Conservation (phyloP, 2,888 invertebrate genomes). For the Seladonia tumulorum region DNA sequence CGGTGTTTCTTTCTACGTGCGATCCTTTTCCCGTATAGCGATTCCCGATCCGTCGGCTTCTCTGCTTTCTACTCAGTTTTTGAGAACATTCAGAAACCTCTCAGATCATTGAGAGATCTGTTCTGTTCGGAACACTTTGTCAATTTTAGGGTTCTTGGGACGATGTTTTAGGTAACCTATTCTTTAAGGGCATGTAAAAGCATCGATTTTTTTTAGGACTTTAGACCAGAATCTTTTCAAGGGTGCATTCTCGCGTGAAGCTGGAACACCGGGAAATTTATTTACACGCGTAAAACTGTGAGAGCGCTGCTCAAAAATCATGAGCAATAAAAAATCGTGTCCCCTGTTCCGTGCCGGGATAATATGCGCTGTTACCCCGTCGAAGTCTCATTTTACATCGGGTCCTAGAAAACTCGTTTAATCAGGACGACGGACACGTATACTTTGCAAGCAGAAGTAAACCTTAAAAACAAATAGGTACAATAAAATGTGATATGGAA, state of each 20-base stretch:
- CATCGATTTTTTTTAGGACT: background rate
- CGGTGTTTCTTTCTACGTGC: too few species aligned
- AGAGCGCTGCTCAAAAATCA: slow-evolving; percentile 3
- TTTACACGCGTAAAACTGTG: slow-evolving; percentile 22
- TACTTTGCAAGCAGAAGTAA: background rate
- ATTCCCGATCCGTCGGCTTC: too few species aligned
- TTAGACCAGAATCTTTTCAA: background rate
- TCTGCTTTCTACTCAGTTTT: too few species aligned
- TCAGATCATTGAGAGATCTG: too few species aligned
- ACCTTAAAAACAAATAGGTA: background rate
- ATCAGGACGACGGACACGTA: background rate
- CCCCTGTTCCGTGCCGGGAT: background rate
- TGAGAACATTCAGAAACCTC: too few species aligned
- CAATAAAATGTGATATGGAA: background rate
- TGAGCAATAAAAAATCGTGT: slow-evolving; percentile 1
- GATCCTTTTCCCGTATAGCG: too few species aligned
- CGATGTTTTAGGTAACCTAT: background rate
- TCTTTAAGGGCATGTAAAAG: background rate
- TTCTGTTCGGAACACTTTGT: too few species aligned
- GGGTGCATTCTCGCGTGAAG: background rate
- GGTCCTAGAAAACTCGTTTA: background rate
- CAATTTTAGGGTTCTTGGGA: background rate
- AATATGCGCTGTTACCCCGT: background rate
- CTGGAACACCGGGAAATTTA: background rate
- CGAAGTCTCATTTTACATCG: slow-evolving; percentile 1